Percentiles rank a stretch among this genome's conserved stretches.
Conservation (phyloP, 2,888 invertebrate genomes). For the Drosophila anceps region DNA sequence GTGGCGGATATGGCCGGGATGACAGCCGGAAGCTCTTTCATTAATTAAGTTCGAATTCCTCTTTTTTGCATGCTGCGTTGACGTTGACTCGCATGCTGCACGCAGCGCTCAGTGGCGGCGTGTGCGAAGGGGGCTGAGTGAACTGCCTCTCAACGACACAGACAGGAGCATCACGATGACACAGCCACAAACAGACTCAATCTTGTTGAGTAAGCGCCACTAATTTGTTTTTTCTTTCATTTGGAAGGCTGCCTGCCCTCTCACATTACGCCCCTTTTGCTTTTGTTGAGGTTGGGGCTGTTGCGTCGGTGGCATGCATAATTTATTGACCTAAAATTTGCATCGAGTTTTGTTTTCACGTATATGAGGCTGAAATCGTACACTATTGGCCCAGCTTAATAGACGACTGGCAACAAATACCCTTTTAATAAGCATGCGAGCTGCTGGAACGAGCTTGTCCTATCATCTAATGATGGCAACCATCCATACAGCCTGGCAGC, state of each 20-base stretch:
- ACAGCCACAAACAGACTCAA: conserved; percentile 67
- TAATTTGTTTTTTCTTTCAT: conserved; percentile 72
- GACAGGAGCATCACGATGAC: conserved; percentile 55
- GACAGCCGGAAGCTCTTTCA: conserved; percentile 51
- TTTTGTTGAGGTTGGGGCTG: not conserved
- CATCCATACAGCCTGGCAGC: not conserved
- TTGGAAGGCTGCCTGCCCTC: conserved; percentile 37
- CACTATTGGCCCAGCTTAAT: conserved; percentile 3
- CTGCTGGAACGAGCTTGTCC: conserved; percentile 6
- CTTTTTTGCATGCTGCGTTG: conserved; percentile 24
- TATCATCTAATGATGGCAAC: conserved; percentile 8
- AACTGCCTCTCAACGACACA: not conserved
- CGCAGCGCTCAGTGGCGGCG: conserved; percentile 14
- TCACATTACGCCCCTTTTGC: not conserved
- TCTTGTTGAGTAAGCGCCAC: conserved; percentile 80
- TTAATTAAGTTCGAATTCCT: conserved; percentile 71
- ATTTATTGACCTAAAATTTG: conserved; percentile 72
- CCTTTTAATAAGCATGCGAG: conserved; percentile 55
- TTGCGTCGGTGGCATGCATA: conserved; percentile 65
- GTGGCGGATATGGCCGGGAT: conserved; percentile 14
- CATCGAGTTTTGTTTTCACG: conserved; percentile 54
- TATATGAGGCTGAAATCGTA: conserved; percentile 23
- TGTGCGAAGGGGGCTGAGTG: conserved; percentile 4
- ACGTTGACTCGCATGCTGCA: conserved; percentile 26
- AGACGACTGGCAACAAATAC: conserved; percentile 53